These are phyloP conservation scores for Metridium senile DNA, from an alignment of 92 coral and sea anemone genomes.

Conservation along the genomic window DNA sequence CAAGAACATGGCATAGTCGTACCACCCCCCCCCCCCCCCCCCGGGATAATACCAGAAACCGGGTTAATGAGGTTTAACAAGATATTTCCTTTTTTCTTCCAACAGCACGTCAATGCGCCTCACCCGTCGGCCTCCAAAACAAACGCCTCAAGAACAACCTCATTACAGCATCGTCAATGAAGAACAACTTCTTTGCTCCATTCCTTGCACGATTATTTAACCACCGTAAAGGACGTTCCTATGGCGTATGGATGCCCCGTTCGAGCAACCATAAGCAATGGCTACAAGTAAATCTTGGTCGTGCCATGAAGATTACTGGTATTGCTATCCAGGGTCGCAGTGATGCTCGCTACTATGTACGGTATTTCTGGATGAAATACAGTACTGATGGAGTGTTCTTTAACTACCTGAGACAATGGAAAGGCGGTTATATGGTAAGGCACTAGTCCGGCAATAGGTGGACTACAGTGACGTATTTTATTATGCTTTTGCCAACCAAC, in stretches of 20 bases:
- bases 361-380: conserved; percentile 56
- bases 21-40: too few relatives aligned
- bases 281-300: conserved; percentile 48
- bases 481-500: not conserved
- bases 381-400: conserved; percentile 63
- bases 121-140: conserved; percentile 30
- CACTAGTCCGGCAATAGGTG: not conserved
- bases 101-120: conserved; percentile 19
- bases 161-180: conserved; percentile 25
- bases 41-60: too few relatives aligned
- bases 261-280: conserved; percentile 27
- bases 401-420: conserved; percentile 28
- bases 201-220: conserved; percentile 23
- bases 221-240: conserved; percentile 16
- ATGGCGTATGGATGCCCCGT: conserved; percentile 44
- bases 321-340: conserved; percentile 75
- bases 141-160: conserved; percentile 15
- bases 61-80: too few relatives aligned
- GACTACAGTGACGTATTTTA: too few relatives aligned
- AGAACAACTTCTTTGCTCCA: conserved; percentile 7
- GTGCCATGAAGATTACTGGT: conserved; percentile 69
- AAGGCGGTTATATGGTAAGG: conserved; percentile 12
- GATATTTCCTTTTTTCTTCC: not conserved
- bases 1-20: too few relatives aligned
- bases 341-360: conserved; percentile 59